A percentile compares a stretch with the other conserved stretches of the same genome.
Conservation (phyloP, 37 sponge, comb jelly and placozoan genomes). For the Mnemiopsis leidyi region DNA sequence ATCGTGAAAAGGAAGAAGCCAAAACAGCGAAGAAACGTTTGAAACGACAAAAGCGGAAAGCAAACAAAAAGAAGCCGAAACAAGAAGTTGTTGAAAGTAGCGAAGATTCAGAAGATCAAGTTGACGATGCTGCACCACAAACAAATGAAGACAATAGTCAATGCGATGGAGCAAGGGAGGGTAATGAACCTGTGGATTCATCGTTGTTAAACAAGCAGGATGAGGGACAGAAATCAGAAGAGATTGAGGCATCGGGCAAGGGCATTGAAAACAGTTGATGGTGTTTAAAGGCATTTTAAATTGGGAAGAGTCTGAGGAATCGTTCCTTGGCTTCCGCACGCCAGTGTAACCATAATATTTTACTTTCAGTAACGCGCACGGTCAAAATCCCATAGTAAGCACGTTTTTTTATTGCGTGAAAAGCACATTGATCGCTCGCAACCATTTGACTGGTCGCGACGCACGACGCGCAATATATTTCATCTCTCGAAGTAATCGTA, state of each 20-base stretch:
- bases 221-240: no score
- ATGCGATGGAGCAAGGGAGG: neutral
- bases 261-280: no score
- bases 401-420: neutral
- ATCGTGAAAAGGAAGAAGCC: slow-evolving; percentile 70
- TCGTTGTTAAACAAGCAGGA: no score
- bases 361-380: neutral
- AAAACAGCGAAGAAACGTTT: slow-evolving; percentile 90
- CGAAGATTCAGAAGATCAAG: slow-evolving; percentile 37
- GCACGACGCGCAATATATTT: neutral
- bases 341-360: neutral
- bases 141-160: slow-evolving; percentile 67
- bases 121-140: neutral
- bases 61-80: slow-evolving; percentile 25
- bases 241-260: no score
- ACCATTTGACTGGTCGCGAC: slow-evolving; percentile 30
- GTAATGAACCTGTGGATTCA: neutral
- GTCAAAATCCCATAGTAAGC: neutral
- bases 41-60: slow-evolving; percentile 75
- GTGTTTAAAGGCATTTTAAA: no score
- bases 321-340: no score
- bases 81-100: slow-evolving; percentile 28
- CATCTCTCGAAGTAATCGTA: no score
- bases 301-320: no score
- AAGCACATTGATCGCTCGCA: slow-evolving; percentile 8